phyloP scores from a whole-genome alignment of 2,113 vertebrate species.

The Sialia sialis region DNA sequence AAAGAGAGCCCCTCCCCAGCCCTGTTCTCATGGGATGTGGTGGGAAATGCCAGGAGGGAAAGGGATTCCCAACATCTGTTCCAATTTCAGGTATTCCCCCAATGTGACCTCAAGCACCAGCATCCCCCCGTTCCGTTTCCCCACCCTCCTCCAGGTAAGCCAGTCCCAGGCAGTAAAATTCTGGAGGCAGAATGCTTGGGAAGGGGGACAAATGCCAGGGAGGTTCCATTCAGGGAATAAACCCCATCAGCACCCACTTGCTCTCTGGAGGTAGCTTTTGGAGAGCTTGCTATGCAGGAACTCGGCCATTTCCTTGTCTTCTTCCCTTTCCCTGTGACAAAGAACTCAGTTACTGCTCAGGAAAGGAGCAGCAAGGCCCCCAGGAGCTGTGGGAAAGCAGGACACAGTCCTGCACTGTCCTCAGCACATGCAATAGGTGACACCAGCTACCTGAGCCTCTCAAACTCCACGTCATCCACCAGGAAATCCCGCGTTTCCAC shows the following conservation, averaged over 20 bases:
- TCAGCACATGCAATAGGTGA: accelerated
- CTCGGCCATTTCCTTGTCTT: slow-evolving; percentile 89
- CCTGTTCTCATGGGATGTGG: neutral
- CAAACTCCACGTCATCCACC: slow-evolving; percentile 90
- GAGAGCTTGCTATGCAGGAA: slow-evolving; percentile 84
- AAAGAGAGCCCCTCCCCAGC: neutral
- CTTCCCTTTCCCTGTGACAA: slow-evolving; percentile 80
- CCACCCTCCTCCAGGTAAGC: neutral
- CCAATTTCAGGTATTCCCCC: neutral
- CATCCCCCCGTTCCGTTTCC: neutral
- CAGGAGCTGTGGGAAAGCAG: neutral
- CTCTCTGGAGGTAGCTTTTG: slow-evolving; percentile 72
- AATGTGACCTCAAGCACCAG: neutral
- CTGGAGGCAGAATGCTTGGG: neutral
- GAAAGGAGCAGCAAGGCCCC: neutral
- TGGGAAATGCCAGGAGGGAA: neutral
- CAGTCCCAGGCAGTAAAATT: neutral
- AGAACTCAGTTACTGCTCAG: neutral
- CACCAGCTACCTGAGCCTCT: slow-evolving; percentile 79
- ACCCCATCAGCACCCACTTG: slow-evolving; percentile 66
- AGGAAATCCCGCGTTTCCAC: slow-evolving; percentile 89
- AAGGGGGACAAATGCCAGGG: neutral
- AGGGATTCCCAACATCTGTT: neutral
- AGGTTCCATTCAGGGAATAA: neutral
- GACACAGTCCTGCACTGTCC: neutral